These are phyloP conservation scores for Diceros bicornis DNA, from an alignment of 2,797 vertebrate genomes.

Conservation along the genomic window DNA sequence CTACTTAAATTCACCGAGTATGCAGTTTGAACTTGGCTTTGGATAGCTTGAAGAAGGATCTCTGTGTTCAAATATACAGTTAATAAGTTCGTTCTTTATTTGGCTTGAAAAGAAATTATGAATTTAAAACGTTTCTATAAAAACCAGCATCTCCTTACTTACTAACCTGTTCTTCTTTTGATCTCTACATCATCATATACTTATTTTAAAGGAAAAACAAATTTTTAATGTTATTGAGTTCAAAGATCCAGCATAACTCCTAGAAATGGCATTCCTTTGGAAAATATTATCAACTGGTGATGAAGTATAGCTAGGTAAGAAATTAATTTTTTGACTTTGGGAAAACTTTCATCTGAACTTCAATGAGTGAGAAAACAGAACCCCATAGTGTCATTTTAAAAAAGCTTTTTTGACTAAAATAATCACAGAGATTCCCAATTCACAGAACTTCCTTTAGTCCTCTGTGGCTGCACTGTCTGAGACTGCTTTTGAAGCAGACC, in stretches of 20 bases:
- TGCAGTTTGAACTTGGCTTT: constrained; percentile 65
- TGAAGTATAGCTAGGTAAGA: constrained; percentile 42
- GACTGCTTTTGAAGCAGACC: constrained; percentile 53
- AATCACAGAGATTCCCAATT: constrained; percentile 23
- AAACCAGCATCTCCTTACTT: constrained; percentile 37
- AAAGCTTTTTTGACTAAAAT: constrained; percentile 59
- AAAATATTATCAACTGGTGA: constrained; percentile 44
- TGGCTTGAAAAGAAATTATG: constrained; percentile 63
- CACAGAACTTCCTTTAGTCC: constrained; percentile 37
- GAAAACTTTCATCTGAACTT: constrained; percentile 60
- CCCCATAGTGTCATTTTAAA: neutral
- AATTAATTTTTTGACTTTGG: constrained; percentile 52
- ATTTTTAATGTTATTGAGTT: constrained; percentile 26
- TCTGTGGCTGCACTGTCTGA: neutral
- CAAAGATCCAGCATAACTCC: neutral
- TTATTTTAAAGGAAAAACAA: constrained; percentile 65
- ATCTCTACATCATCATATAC: constrained; percentile 3
- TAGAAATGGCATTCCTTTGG: constrained; percentile 48
- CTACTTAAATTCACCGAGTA: constrained; percentile 69
- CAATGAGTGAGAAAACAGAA: constrained; percentile 65
- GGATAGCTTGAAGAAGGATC: constrained; percentile 59
- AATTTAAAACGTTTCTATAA: constrained; percentile 28
- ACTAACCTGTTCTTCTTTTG: constrained; percentile 53
- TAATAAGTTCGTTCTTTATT: constrained; percentile 56
- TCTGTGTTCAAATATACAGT: constrained; percentile 38